Evolutionary conservation across 2,113 vertebrate genomes (phyloP).

Genomic region (Dromaius novaehollandiae): DNA sequence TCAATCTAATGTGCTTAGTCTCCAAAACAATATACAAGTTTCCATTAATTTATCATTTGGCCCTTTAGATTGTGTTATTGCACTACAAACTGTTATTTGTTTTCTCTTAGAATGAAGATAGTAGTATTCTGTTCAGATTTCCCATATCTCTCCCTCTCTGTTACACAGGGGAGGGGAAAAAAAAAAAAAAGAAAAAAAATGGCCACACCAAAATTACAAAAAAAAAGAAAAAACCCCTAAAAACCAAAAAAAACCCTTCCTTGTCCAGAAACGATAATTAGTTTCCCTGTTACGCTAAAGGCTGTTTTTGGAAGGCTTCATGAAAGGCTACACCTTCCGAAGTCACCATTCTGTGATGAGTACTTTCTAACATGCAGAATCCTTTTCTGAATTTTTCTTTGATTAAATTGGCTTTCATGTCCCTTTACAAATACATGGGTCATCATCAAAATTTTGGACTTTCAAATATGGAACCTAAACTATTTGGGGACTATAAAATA

Average conservation of each 20-base stretch:
- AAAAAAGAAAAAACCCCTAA: no score
- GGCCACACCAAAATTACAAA: not conserved
- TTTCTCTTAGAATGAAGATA: not conserved
- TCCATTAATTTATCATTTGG: constrained; percentile 75
- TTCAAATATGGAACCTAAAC: not conserved
- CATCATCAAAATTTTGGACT: not conserved
- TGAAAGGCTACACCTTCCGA: not conserved
- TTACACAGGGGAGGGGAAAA: not conserved
- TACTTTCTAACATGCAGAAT: not conserved
- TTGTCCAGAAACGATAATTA: not conserved
- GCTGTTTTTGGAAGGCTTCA: not conserved
- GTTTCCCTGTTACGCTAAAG: not conserved
- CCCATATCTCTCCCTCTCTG: not conserved
- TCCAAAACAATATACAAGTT: constrained; percentile 70
- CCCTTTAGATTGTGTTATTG: constrained; percentile 45
- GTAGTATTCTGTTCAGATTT: not conserved
- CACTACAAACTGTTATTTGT: constrained; percentile 28
- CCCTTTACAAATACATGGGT: not conserved
- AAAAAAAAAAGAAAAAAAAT: fast-evolving
- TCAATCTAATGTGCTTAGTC: constrained; percentile 74
- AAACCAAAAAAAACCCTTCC: no score
- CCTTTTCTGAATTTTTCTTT: not conserved
- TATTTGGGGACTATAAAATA: not conserved
- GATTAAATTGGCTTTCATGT: not conserved
- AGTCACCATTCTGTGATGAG: not conserved